Conservation (phyloP, 2,888 invertebrate species). For the Hoplodrina blanda region DNA sequence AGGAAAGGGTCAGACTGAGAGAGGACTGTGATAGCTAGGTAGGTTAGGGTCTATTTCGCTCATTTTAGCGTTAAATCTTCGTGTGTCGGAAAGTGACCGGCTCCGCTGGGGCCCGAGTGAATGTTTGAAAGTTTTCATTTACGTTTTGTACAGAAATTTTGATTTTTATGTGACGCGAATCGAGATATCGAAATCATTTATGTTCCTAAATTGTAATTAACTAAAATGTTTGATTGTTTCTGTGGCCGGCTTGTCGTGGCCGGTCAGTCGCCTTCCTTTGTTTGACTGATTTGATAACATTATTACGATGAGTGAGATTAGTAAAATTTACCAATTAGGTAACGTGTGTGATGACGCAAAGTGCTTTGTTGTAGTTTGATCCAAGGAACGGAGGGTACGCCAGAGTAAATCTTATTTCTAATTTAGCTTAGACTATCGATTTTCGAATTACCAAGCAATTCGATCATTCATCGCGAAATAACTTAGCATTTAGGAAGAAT, state of each 20-base stretch:
- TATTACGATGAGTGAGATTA: conserved; percentile 86
- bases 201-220: conserved; percentile 77
- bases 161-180: conserved; percentile 50
- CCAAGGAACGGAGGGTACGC: conserved; percentile 80
- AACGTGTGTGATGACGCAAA: conserved; percentile 82
- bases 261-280: conserved; percentile 70
- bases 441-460: conserved; percentile 89
- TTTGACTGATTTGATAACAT: conserved; percentile 85
- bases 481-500: conserved; percentile 83
- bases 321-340: conserved; percentile 83
- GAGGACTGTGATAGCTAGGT: conserved; percentile 90
- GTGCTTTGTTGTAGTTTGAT: conserved; percentile 84
- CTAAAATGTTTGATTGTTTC: conserved; percentile 56
- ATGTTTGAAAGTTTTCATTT: conserved; percentile 67
- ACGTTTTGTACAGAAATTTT: conserved; percentile 57
- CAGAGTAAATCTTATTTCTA: conserved; percentile 86
- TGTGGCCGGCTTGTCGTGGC: conserved; percentile 57
- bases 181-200: conserved; percentile 60
- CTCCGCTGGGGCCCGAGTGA: conserved; percentile 77
- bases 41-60: conserved; percentile 88
- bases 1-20: conserved; percentile 90
- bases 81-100: conserved; percentile 76
- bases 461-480: conserved; percentile 91
- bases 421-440: conserved; percentile 84
- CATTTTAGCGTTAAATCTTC: conserved; percentile 86